Conservation (phyloP, 2,888 invertebrate genomes). For the Diaprepes abbreviatus region DNA sequence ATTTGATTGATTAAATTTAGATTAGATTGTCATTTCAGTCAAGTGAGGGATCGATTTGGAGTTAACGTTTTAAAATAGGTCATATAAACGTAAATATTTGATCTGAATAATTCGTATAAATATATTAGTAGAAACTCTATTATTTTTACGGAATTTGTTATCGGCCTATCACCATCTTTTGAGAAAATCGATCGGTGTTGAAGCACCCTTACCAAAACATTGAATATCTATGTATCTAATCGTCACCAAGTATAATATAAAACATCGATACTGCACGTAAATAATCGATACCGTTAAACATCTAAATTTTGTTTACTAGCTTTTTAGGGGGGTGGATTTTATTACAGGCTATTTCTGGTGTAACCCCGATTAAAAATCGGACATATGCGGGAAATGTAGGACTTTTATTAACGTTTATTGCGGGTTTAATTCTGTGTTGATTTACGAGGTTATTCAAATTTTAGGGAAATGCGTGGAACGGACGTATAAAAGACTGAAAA, state of each 20-base stretch:
- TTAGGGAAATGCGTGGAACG: background rate
- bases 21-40: constrained; percentile 14
- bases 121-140: too few relatives aligned
- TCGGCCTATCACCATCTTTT: too few relatives aligned
- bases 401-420: background rate
- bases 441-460: background rate
- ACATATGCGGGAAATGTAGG: background rate
- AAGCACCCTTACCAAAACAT: too few relatives aligned
- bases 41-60: background rate
- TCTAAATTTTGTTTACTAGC: background rate
- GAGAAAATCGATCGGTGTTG: too few relatives aligned
- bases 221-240: too few relatives aligned
- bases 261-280: too few relatives aligned
- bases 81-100: too few relatives aligned
- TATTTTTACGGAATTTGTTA: too few relatives aligned
- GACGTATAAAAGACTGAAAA: background rate
- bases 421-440: background rate
- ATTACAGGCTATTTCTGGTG: too few relatives aligned
- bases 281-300: background rate
- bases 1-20: constrained; percentile 20
- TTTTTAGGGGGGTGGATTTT: background rate
- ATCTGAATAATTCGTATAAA: too few relatives aligned
- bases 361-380: background rate
- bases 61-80: background rate
- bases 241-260: too few relatives aligned